phyloP scores from a whole-genome alignment of 2,797 vertebrate species.

The Bryconaethiops microstoma region DNA sequence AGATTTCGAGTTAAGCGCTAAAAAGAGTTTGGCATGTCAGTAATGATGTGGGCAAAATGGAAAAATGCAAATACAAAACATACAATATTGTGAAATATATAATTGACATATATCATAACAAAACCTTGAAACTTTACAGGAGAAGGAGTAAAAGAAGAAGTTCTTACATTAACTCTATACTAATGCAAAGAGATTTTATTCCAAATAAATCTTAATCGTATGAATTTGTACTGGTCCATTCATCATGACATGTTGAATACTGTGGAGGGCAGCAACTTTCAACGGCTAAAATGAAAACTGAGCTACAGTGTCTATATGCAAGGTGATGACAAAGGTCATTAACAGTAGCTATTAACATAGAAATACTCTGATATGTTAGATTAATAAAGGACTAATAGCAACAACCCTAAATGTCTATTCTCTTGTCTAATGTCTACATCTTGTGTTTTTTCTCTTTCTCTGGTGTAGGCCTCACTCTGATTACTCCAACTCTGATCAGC shows the following conservation, averaged over 20 bases:
- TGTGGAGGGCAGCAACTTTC: background rate
- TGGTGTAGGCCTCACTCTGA: constrained; percentile 1
- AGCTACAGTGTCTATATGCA: background rate
- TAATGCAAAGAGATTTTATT: too few relatives aligned
- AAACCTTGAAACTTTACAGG: background rate
- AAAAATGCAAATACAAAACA: background rate
- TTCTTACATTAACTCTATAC: too few relatives aligned
- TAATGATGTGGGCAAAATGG: background rate
- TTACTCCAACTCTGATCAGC: constrained; percentile 21
- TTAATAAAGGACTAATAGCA: background rate
- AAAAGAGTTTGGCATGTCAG: too few relatives aligned
- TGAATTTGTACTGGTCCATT: background rate
- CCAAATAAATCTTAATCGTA: background rate
- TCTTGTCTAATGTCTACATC: background rate
- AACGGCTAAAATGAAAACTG: too few relatives aligned
- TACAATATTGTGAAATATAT: background rate
- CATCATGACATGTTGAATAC: background rate
- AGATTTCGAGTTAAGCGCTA: too few relatives aligned
- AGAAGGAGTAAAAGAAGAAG: background rate
- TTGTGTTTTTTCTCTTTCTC: background rate
- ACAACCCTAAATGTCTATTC: too few relatives aligned
- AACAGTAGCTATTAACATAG: background rate
- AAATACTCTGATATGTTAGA: constrained; percentile 4
- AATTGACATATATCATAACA: too few relatives aligned
- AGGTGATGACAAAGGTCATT: constrained; percentile 4